Conservation (phyloP, 2,888 invertebrate species). For the Abrostola tripartita region DNA sequence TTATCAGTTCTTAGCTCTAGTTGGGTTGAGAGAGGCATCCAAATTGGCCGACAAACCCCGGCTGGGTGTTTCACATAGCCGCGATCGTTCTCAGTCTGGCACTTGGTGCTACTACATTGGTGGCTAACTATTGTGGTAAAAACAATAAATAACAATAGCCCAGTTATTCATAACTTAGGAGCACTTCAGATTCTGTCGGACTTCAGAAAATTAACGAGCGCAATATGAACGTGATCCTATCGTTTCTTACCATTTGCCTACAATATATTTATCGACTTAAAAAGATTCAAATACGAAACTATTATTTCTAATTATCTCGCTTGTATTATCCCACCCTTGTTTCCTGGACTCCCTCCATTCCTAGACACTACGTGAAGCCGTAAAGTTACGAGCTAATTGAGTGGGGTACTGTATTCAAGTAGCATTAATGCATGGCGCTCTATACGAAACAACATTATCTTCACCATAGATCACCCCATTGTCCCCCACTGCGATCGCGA, state of each 20-base stretch:
- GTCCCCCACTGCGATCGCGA: conserved; percentile 17
- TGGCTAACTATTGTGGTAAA: too few relatives aligned
- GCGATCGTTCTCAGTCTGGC: too few relatives aligned
- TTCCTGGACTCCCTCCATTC: conserved; percentile 11
- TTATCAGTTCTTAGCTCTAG: too few relatives aligned
- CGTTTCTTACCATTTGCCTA: background rate
- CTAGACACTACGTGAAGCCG: conserved; percentile 9
- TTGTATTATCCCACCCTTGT: background rate
- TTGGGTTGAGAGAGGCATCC: too few relatives aligned
- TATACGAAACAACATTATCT: conserved; percentile 60
- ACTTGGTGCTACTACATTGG: too few relatives aligned
- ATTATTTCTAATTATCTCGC: conserved; percentile 22
- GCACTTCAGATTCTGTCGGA: too few relatives aligned
- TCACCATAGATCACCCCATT: conserved; percentile 55
- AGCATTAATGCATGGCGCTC: conserved; percentile 61
- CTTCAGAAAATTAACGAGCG: too few relatives aligned
- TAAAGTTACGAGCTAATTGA: conserved; percentile 51
- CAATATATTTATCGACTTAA: background rate
- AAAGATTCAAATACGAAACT: background rate
- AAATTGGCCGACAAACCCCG: too few relatives aligned
- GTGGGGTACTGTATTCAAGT: conserved; percentile 52
- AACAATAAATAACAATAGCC: too few relatives aligned
- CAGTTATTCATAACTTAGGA: too few relatives aligned
- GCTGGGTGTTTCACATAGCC: too few relatives aligned
- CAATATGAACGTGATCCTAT: too few relatives aligned